A percentile compares a stretch with the other conserved stretches of the same genome.
These are phyloP conservation scores for Bagarius yarrelli DNA, from an alignment of 2,113 vertebrate genomes.

Conservation along the genomic window DNA sequence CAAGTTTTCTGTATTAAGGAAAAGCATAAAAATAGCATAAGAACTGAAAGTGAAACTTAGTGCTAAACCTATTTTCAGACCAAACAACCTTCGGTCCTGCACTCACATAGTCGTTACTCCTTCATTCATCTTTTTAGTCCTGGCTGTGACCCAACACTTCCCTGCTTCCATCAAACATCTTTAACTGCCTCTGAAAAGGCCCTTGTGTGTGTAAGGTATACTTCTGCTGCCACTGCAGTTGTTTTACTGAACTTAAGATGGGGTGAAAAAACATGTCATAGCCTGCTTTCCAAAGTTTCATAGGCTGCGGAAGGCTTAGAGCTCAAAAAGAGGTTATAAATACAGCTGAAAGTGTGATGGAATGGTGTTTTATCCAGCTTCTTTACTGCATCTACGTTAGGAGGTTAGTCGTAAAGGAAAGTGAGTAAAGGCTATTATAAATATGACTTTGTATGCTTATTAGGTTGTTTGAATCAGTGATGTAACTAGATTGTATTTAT, in stretches of 20 bases:
- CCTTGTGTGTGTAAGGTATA: slow-evolving; percentile 8
- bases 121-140: neutral
- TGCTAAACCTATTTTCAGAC: neutral
- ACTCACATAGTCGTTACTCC: neutral
- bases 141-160: neutral
- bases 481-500: too few relatives aligned
- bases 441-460: neutral
- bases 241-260: neutral
- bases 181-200: neutral
- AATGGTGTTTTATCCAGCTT: neutral
- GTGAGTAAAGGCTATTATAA: neutral
- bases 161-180: neutral
- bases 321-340: neutral
- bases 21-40: neutral
- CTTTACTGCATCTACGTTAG: neutral
- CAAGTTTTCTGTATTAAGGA: neutral
- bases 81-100: neutral
- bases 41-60: neutral
- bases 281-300: neutral
- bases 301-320: neutral
- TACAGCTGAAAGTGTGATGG: neutral
- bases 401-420: neutral
- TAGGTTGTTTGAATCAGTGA: neutral
- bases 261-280: neutral
- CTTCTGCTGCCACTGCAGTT: neutral